These are phyloP conservation scores for Amaurobius ferox DNA, from an alignment of 2,888 invertebrate species.

Conservation along the genomic window DNA sequence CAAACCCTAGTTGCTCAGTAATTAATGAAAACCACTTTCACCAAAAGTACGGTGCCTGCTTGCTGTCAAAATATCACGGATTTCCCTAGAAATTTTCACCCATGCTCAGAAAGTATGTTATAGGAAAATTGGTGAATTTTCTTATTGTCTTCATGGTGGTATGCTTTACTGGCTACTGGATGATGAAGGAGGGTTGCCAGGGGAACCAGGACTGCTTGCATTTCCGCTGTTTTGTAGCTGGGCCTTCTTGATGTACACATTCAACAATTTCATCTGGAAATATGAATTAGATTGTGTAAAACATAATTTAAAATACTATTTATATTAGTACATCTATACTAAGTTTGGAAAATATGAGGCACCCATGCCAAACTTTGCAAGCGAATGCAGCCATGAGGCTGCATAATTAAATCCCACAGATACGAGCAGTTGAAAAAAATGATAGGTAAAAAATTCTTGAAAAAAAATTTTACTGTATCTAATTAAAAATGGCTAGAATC, in stretches of 20 bases:
- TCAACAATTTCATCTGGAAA: slow-evolving; percentile 83
- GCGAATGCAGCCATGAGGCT: too few species aligned
- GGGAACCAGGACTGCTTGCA: slow-evolving; percentile 59
- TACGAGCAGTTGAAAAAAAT: too few species aligned
- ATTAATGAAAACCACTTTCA: neutral
- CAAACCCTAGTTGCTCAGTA: neutral
- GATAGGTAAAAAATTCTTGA: too few species aligned
- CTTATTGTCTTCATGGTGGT: neutral
- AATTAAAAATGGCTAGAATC: too few species aligned
- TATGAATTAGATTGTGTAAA: too few species aligned
- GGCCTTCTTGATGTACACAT: slow-evolving; percentile 86
- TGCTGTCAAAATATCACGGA: slow-evolving; percentile 6
- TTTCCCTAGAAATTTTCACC: neutral
- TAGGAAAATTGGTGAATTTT: neutral
- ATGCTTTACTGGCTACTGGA: slow-evolving; percentile 46
- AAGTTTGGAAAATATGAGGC: too few species aligned
- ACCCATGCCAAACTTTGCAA: too few species aligned
- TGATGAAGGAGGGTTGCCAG: slow-evolving; percentile 65
- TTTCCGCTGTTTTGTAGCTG: slow-evolving; percentile 44
- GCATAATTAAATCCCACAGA: too few species aligned
- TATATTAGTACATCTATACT: too few species aligned
- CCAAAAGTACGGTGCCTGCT: neutral
- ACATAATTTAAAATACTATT: too few species aligned
- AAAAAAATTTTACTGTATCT: too few species aligned
- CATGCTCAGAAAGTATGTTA: neutral